Evolutionary conservation across 2,113 vertebrate species (phyloP).

Genomic region (Rhinopithecus roxellana): DNA sequence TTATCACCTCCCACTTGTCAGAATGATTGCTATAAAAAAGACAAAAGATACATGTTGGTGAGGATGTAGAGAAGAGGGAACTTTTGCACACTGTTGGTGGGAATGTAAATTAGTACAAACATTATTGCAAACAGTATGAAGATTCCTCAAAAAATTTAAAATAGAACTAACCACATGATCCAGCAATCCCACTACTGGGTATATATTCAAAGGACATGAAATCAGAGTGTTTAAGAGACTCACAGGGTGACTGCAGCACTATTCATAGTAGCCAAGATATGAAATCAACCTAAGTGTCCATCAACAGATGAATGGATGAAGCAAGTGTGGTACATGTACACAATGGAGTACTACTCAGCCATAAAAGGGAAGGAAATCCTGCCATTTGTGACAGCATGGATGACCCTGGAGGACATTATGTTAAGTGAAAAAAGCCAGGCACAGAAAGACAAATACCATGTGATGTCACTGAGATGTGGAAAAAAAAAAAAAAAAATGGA

Average conservation of each 20-base stretch:
- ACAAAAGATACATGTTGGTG: not conserved
- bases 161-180: not conserved
- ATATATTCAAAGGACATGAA: not conserved
- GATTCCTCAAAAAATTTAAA: not conserved
- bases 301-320: not conserved
- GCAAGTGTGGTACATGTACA: not conserved
- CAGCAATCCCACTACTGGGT: not conserved
- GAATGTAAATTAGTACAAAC: not conserved
- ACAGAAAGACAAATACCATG: not conserved
- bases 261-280: not conserved
- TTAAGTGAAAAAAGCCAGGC: not conserved
- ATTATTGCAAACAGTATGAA: not conserved
- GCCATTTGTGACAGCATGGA: not conserved
- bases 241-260: not conserved
- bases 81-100: not conserved
- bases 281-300: not conserved
- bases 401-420: not conserved
- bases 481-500: not conserved
- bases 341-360: not conserved
- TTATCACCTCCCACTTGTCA: not conserved
- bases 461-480: not conserved
- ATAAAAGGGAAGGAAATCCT: not conserved
- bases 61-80: not conserved
- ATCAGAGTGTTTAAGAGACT: not conserved
- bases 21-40: not conserved